phyloP scores from a whole-genome alignment of 2,888 invertebrate genomes.

The Chymomyza procnemis region DNA sequence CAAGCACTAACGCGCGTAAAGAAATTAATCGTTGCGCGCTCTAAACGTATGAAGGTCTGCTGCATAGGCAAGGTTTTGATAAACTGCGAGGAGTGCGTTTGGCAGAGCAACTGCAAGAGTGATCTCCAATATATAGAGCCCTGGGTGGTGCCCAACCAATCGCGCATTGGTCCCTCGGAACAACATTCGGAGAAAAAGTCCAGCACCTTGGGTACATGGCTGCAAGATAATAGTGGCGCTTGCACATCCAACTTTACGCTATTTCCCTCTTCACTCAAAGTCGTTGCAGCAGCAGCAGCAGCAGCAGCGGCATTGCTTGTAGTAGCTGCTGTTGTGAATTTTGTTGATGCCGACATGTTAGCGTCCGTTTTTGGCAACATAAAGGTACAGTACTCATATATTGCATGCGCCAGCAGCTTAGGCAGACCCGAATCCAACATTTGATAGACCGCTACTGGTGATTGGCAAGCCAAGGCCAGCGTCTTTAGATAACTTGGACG shows the following conservation, averaged over 20 bases:
- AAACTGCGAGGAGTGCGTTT: slow-evolving; percentile 79
- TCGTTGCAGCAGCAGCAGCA: slow-evolving; percentile 14
- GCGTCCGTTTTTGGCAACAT: slow-evolving; percentile 55
- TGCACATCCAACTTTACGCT: background rate
- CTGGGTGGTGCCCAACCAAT: slow-evolving; percentile 90
- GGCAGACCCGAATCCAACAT: slow-evolving; percentile 88
- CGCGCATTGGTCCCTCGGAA: slow-evolving; percentile 88
- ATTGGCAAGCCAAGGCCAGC: slow-evolving; percentile 89
- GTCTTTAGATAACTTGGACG: slow-evolving; percentile 86
- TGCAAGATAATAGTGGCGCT: slow-evolving; percentile 80
- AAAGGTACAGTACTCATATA: slow-evolving; percentile 79
- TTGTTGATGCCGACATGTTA: slow-evolving; percentile 3
- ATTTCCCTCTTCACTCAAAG: background rate
- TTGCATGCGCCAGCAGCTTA: slow-evolving; percentile 82
- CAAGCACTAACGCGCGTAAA: slow-evolving; percentile 91
- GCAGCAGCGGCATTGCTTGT: slow-evolving; percentile 19
- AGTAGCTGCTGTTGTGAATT: slow-evolving; percentile 39
- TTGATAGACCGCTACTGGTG: slow-evolving; percentile 86
- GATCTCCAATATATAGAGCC: slow-evolving; percentile 93
- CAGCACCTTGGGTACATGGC: slow-evolving; percentile 84
- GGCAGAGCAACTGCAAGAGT: slow-evolving; percentile 86
- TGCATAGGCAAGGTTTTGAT: slow-evolving; percentile 74
- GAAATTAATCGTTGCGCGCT: slow-evolving; percentile 89
- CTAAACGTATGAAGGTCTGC: slow-evolving; percentile 81
- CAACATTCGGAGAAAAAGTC: slow-evolving; percentile 90